A percentile compares a stretch with the other conserved stretches of the same genome.
Evolutionary conservation across 2,113 vertebrate genomes (phyloP).

Genomic region (Neolamprologus falcicula): DNA sequence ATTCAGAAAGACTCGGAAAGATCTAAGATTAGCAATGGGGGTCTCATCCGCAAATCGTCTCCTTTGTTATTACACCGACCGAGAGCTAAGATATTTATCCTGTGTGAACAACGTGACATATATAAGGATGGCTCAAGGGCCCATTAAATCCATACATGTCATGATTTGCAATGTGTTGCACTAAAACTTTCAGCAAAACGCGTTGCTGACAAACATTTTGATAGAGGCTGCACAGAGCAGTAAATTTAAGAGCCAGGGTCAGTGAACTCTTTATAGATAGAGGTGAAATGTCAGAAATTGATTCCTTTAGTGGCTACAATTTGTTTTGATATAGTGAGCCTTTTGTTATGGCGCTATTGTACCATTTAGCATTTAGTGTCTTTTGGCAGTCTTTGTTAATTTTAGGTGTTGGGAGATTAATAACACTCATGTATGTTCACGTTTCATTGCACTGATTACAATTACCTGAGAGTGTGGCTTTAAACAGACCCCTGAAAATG

Average conservation of each 20-base stretch:
- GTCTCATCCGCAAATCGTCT: conserved; percentile 58
- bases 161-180: conserved; percentile 56
- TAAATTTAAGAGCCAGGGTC: conserved; percentile 67
- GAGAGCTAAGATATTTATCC: conserved; percentile 50
- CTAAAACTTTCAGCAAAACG: conserved; percentile 64
- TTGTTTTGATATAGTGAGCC: conserved; percentile 56
- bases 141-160: conserved; percentile 64
- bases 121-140: conserved; percentile 46
- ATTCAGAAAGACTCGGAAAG: conserved; percentile 55
- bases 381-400: not conserved
- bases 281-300: conserved; percentile 72
- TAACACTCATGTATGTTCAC: not conserved
- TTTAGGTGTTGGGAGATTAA: not conserved
- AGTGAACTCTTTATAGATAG: conserved; percentile 54
- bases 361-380: not conserved
- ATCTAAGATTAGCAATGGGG: conserved; percentile 58
- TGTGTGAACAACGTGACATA: conserved; percentile 40
- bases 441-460: not conserved
- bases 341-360: conserved; percentile 30
- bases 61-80: conserved; percentile 47
- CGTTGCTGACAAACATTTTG: conserved; percentile 53
- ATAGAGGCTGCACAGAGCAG: conserved; percentile 41
- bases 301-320: conserved; percentile 64
- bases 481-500: not conserved
- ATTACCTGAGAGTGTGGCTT: not conserved